A percentile compares a stretch with the other conserved stretches of the same genome.
Evolutionary conservation across 2,888 invertebrate species (phyloP).

Genomic region (Metalampra italica): DNA sequence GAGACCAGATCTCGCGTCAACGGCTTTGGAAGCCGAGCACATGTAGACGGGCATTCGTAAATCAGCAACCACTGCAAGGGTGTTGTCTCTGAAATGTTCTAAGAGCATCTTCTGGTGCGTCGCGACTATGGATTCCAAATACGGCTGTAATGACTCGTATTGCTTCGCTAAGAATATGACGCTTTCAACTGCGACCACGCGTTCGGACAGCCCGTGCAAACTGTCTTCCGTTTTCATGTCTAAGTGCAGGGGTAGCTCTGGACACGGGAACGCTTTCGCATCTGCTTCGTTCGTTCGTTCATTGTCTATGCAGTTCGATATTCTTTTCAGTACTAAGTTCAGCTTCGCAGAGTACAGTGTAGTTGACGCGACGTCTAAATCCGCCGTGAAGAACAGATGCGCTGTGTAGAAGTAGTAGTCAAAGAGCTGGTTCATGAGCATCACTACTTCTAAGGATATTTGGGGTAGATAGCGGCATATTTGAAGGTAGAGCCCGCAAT

Average conservation of each 20-base stretch:
- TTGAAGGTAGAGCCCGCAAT: constrained; percentile 94
- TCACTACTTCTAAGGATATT: constrained; percentile 94
- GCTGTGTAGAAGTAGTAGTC: constrained; percentile 96
- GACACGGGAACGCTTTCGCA: constrained; percentile 39
- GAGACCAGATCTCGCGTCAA: constrained; percentile 87
- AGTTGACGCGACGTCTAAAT: constrained; percentile 78
- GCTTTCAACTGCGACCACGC: constrained; percentile 96
- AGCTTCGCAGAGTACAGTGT: constrained; percentile 84
- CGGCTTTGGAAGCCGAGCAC: constrained; percentile 87
- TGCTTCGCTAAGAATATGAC: constrained; percentile 93
- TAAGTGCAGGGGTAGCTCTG: constrained; percentile 47
- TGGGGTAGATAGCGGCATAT: constrained; percentile 93
- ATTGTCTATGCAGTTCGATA: constrained; percentile 81
- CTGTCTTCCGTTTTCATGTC: constrained; percentile 78
- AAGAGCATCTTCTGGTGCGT: constrained; percentile 83
- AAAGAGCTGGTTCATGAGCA: constrained; percentile 93
- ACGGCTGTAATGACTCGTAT: constrained; percentile 89
- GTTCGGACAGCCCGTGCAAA: constrained; percentile 89
- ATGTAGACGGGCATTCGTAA: constrained; percentile 92
- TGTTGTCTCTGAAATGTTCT: constrained; percentile 85
- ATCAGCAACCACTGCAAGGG: constrained; percentile 84
- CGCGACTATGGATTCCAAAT: constrained; percentile 90
- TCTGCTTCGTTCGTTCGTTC: constrained; percentile 38
- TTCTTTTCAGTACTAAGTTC: constrained; percentile 85
- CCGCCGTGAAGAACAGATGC: constrained; percentile 89